A percentile compares a stretch with the other conserved stretches of the same genome.
Conservation (phyloP, 2,113 vertebrate genomes). For the Campylorhamphus procurvoides region DNA sequence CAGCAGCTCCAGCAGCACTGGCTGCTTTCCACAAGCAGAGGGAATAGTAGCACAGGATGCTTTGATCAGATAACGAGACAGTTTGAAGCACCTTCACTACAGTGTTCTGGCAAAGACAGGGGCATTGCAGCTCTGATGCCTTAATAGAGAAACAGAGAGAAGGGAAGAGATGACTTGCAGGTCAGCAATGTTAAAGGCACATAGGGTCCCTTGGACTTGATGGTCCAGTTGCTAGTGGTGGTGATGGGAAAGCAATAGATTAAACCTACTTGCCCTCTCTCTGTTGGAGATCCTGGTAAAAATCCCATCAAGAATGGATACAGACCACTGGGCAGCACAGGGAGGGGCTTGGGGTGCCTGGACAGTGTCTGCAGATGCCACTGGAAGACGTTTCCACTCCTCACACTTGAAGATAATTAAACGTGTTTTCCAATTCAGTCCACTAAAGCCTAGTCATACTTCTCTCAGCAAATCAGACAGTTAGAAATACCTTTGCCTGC, state of each 20-base stretch:
- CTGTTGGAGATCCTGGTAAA: not conserved
- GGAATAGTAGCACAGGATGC: not conserved
- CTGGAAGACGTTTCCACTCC: not conserved
- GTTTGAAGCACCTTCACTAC: not conserved
- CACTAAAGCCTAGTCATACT: not conserved
- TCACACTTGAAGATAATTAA: not conserved
- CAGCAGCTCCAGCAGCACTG: not conserved
- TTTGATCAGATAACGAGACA: not conserved
- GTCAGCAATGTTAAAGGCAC: not conserved
- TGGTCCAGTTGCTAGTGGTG: not conserved
- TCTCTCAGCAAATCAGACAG: not conserved
- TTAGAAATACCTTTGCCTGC: not conserved
- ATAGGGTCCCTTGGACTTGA: not conserved
- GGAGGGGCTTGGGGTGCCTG: not conserved
- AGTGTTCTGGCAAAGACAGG: not conserved
- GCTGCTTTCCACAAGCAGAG: not conserved
- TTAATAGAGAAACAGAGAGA: not conserved
- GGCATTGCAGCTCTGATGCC: not conserved
- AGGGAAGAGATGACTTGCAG: not conserved
- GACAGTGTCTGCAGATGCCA: not conserved
- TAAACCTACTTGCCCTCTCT: not conserved
- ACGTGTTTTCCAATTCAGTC: not conserved
- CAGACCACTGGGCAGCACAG: accelerated
- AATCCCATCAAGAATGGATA: not conserved
- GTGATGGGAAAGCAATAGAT: not conserved